Evolutionary conservation across 2,888 invertebrate genomes (phyloP).

Genomic region (Drepanosiphum platanoidis): DNA sequence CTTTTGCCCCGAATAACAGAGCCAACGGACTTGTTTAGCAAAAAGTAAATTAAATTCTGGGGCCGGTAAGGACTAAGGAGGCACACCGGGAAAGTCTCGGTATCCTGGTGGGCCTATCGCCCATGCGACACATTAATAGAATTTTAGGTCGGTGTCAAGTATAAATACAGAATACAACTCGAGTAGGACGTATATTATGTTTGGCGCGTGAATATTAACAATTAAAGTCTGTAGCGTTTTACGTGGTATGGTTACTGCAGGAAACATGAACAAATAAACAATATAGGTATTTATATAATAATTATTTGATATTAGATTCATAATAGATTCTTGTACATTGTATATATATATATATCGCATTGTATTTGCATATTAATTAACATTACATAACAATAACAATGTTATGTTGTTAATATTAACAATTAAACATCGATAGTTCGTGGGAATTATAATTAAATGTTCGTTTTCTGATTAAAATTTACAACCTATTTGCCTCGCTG

Average conservation of each 20-base stretch:
- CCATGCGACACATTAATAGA: not conserved
- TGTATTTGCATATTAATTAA: not conserved
- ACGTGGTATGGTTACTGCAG: not conserved
- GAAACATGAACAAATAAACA: no score
- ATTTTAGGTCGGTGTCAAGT: not conserved
- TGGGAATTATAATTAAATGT: not conserved
- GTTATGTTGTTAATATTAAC: not conserved
- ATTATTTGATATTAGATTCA: not conserved
- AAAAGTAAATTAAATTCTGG: no score
- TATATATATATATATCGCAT: not conserved
- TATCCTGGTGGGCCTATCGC: no score
- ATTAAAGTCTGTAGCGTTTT: not conserved
- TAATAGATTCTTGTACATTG: not conserved
- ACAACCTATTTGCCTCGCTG: no score
- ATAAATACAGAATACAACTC: not conserved
- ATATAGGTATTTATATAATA: no score
- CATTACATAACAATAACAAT: not conserved
- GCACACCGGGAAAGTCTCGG: no score
- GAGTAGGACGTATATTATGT: not conserved
- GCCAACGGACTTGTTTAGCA: no score
- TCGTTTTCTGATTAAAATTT: not conserved
- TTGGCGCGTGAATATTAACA: not conserved
- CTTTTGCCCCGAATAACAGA: no score
- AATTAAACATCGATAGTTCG: not conserved
- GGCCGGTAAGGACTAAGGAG: no score